phyloP scores from a whole-genome alignment of 1,140 invertebrate genomes.

The Drosophila kanapiae region DNA sequence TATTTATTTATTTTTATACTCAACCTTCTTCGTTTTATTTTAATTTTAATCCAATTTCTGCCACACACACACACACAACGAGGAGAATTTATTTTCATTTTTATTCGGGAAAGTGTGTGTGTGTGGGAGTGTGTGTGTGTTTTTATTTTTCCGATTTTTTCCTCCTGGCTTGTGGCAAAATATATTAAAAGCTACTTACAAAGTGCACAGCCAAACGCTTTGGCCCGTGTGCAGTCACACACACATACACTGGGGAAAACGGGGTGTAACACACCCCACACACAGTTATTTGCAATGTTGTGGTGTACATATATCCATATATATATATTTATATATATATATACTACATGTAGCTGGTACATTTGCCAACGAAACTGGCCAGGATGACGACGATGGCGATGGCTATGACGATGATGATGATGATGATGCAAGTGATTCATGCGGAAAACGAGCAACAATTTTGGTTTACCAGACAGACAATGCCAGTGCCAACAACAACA shows the following conservation, averaged over 20 bases:
- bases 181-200: conserved; percentile 84
- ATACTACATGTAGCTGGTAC: conserved; percentile 16
- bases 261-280: conserved; percentile 27
- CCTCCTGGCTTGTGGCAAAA: conserved; percentile 72
- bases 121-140: conserved; percentile 19
- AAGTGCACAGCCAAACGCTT: conserved; percentile 74
- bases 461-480: conserved; percentile 82
- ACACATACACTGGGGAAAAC: conserved; percentile 13
- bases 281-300: conserved; percentile 70
- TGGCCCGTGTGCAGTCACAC: conserved; percentile 38
- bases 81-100: conserved; percentile 58
- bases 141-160: conserved; percentile 51
- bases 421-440: conserved; percentile 83
- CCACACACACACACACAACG: conserved; percentile 39
- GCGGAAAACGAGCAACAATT: conserved; percentile 83
- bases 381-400: conserved; percentile 34
- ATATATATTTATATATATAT: conserved; percentile 2
- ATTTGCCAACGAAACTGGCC: conserved; percentile 20
- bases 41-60: conserved; percentile 78
- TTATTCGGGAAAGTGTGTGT: conserved; percentile 19
- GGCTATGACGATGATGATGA: conserved; percentile 52
- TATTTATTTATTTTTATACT: conserved; percentile 39
- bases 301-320: conserved; percentile 49
- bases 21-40: conserved; percentile 57
- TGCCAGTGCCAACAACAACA: conserved; percentile 51